These are phyloP conservation scores for Pyrocephalus nanus DNA, from an alignment of 2,797 vertebrate genomes.

Conservation along the genomic window DNA sequence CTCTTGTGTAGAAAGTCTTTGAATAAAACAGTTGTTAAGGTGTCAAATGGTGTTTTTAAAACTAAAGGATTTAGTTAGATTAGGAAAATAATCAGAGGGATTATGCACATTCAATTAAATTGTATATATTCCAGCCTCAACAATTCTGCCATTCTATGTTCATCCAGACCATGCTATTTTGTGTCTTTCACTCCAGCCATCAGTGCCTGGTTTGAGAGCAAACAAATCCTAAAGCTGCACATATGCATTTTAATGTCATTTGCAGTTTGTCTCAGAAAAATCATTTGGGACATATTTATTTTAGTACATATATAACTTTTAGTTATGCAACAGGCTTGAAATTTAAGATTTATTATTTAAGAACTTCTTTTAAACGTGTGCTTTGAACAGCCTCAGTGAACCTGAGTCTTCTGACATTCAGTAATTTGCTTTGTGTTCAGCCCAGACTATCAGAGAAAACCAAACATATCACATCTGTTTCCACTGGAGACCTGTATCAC, in stretches of 20 bases:
- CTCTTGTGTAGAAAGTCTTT: background rate
- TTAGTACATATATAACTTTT: conserved; percentile 9
- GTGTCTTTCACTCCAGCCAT: background rate
- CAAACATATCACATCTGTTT: conserved; percentile 68
- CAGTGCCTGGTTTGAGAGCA: background rate
- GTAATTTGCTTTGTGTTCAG: conserved; percentile 63
- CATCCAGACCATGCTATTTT: background rate
- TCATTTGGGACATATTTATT: background rate
- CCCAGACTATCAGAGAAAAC: conserved; percentile 46
- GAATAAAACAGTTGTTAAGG: background rate
- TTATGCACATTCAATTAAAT: background rate
- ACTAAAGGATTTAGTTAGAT: background rate
- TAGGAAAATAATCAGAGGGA: background rate
- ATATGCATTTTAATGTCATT: conserved; percentile 45
- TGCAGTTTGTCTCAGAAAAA: conserved; percentile 12
- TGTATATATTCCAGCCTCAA: background rate
- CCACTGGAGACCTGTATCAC: conserved; percentile 53
- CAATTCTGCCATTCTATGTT: background rate
- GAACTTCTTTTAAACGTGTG: conserved; percentile 22
- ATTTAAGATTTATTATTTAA: conserved; percentile 50
- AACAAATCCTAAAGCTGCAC: background rate
- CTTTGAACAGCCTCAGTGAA: conserved; percentile 28
- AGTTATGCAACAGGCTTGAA: conserved; percentile 37
- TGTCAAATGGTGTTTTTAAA: background rate
- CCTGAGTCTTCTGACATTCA: background rate